Base-by-base conservation (phyloP, 1,140 invertebrate genomes). In the Drosophila sucinea region DNA sequence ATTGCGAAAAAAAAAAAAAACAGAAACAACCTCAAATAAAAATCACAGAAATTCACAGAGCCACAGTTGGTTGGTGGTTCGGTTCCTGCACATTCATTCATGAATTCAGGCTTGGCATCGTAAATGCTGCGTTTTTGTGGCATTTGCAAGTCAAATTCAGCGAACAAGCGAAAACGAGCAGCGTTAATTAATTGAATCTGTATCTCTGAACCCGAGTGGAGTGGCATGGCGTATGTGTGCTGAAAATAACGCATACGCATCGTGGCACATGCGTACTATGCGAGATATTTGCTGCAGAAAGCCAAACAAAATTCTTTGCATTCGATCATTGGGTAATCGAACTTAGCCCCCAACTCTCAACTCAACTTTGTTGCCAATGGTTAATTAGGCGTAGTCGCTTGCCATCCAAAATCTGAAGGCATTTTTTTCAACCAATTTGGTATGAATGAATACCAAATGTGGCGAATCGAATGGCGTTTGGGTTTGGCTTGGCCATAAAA, bases 401-500 rank as follows among this genome's bases (percentile, higher is more conserved):
- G 67, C 69, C 66, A 73, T 73, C 70, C 68, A 70, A 77, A 73
- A 77, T 68, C 54, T 67, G 30, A 41, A 70, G 58, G 62, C 67
- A 69, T 81, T 81, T 40, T 41, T 61, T 81, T 70, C 41, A 75
- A 82, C 79, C 78, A 71, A 86, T 83, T 77, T 87, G 83, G 84
- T 67, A 60, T 73, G 55, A 62, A 51, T 51, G 55, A 62, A 51
- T 51, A 30, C 81, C 74, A 87, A 83, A 87, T 69, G 38, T 25
- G 72, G 41, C 66, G 35, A 75, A 40, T 27, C 58, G 55, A 56
- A 41, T 68, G 47, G 40, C 58, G 55, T 44, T 74, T 70, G 32
- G 68, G 35, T 35, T 60, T 8, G 54, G 17, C 38, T 61, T 33
- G 25, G 38, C 35, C 35, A 61, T 25, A 38, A 30, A 60, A 32